phyloP scores from a whole-genome alignment of 2,888 invertebrate species.

The Celastrina argiolus region DNA sequence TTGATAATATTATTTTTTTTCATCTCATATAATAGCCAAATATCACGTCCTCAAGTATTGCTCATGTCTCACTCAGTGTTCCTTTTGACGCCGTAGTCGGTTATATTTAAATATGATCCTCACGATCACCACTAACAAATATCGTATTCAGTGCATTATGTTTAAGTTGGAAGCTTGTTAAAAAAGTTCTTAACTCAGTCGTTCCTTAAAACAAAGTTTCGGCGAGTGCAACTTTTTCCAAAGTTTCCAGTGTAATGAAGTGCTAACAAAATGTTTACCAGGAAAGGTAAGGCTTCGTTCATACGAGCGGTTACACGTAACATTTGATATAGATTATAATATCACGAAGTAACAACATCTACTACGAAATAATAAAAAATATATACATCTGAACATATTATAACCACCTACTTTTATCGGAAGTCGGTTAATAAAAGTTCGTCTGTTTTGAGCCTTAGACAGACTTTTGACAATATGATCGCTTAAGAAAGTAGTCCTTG shows the following conservation, averaged over 20 bases:
- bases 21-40: too few species aligned
- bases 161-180: conserved; percentile 14
- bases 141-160: conserved; percentile 19
- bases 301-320: neutral
- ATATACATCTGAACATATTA: too few species aligned
- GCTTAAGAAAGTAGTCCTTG: neutral
- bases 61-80: too few species aligned
- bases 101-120: neutral
- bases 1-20: too few species aligned
- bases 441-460: neutral
- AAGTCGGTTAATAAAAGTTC: too few species aligned
- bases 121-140: conserved; percentile 13
- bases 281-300: neutral
- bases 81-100: too few species aligned
- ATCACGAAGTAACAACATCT: too few species aligned
- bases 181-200: conserved; percentile 8
- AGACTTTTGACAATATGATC: neutral
- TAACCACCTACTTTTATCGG: too few species aligned
- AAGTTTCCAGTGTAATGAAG: conserved; percentile 19
- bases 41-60: too few species aligned
- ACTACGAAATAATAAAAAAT: too few species aligned
- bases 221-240: neutral
- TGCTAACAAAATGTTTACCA: conserved; percentile 17
- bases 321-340: neutral
- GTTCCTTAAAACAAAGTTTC: conserved; percentile 19